Base-by-base conservation (phyloP, 1,140 invertebrate genomes). In the Lepidurus apus region DNA sequence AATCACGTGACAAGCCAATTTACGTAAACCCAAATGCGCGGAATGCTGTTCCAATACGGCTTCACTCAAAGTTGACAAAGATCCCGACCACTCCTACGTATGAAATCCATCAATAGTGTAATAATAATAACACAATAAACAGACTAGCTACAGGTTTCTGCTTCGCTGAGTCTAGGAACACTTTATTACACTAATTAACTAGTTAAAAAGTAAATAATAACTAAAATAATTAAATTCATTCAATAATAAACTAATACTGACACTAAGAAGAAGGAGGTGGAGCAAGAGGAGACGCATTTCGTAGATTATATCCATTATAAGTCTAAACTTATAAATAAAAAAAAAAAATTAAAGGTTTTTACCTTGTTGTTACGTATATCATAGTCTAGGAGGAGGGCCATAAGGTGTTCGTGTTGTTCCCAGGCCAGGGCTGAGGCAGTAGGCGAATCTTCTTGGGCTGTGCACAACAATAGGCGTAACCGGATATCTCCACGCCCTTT, bases 401-500 rank as follows among this genome's bases (percentile, higher is more conserved):
- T 65, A 65, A 65, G 8, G 13, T 65, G 17, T 21, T 65, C 53
- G 13, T 65, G 53, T 21, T 65, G 53, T 65, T 65, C 53, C 53
- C 53, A 65, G 4, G 53, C 53, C 17, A 65, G 17, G 13, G 13
- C 6, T 13, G 53, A 21, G 21, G 53, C 17, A 65, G 21, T 65
- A 21, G 13, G 53, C 1, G 34, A 34, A 34, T 65, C 53, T 7
- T 65, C 53, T 65, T n/a, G 13, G 17, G 21, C 53, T 65, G 53
- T 13, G 53, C 53, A 65, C 4, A 65, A 9, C 8, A 65, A 84
- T 13, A 89, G 85, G 81, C 90, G 89, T 1, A 98, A 86, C 84
- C 93, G 91, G 11, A 98, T 88, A 42, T 95, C 91, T 7, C 97
- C 97, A 77, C 95, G 93, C 47, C 93, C 90, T 79, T 91, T 92